phyloP scores from a whole-genome alignment of 2,888 invertebrate genomes.

The Lingula anatina region DNA sequence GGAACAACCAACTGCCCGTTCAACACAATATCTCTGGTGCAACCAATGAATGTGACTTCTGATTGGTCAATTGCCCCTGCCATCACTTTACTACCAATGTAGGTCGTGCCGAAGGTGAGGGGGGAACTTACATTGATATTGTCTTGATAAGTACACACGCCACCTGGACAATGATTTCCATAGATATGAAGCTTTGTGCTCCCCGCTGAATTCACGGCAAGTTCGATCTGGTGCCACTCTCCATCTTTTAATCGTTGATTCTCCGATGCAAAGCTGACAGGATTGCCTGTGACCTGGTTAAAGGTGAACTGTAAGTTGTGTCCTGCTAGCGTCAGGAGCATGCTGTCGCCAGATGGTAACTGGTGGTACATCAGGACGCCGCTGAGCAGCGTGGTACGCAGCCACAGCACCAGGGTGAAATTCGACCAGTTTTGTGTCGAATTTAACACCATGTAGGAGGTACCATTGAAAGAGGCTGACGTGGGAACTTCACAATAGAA shows the following conservation, averaged over 20 bases:
- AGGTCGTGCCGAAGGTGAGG: not conserved
- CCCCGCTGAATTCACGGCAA: constrained; percentile 1
- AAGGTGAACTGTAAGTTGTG: not conserved
- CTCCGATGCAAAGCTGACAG: too few relatives aligned
- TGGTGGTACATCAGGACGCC: constrained; percentile 67
- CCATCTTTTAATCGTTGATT: constrained; percentile 24
- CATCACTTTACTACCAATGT: not conserved
- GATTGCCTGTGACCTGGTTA: not conserved
- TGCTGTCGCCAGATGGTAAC: constrained; percentile 9
- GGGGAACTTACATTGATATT: not conserved
- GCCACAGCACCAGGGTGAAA: constrained; percentile 65
- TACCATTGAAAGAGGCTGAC: constrained; percentile 26
- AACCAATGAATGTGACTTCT: constrained; percentile 82
- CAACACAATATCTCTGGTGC: constrained; percentile 80
- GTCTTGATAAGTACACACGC: too few relatives aligned
- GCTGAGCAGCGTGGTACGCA: constrained; percentile 77
- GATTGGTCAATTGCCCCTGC: not conserved
- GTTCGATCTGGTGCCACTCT: constrained; percentile 18
- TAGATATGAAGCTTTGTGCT: too few relatives aligned
- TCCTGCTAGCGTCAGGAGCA: constrained; percentile 16
- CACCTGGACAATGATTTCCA: too few relatives aligned
- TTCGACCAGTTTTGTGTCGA: not conserved
- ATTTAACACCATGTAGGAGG: constrained; percentile 6
- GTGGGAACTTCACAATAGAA: constrained; percentile 65
- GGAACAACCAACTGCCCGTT: constrained; percentile 70